These are phyloP conservation scores for Ochotona princeps DNA, from an alignment of 2,113 vertebrate species.

Conservation along the genomic window DNA sequence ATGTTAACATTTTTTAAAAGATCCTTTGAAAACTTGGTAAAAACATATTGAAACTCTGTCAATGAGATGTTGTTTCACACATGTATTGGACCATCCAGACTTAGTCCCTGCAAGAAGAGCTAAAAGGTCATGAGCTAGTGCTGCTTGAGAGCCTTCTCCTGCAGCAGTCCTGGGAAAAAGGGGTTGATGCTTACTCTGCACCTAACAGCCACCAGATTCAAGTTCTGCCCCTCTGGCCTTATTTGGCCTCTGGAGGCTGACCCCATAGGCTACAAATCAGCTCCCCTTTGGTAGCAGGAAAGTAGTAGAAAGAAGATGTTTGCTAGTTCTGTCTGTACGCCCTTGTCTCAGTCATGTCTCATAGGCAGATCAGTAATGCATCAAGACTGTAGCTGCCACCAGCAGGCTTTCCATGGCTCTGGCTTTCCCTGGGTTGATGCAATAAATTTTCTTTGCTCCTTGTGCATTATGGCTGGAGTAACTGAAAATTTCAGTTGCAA, in stretches of 20 bases:
- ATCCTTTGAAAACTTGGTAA: background rate
- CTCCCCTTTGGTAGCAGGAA: background rate
- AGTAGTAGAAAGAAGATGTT: background rate
- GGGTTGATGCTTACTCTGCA: background rate
- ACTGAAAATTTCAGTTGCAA: background rate
- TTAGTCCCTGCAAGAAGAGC: background rate
- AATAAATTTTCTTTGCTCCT: background rate
- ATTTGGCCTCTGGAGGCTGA: background rate
- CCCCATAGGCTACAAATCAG: background rate
- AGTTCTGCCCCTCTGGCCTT: background rate
- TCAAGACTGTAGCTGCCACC: too few species aligned
- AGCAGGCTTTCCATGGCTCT: rapidly evolving
- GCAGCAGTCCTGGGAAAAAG: background rate
- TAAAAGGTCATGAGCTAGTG: rapidly evolving
- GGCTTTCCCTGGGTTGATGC: background rate
- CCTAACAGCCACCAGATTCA: background rate
- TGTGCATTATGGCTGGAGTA: background rate
- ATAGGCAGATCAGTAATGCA: background rate
- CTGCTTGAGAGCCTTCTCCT: background rate
- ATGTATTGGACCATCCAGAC: background rate
- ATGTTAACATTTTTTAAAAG: conserved; percentile 17
- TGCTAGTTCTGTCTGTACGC: background rate
- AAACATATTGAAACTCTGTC: background rate
- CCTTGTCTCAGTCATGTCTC: background rate
- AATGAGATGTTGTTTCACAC: background rate